Evolutionary conservation across 2,113 vertebrate genomes (phyloP).

Genomic region (Gymnogyps californianus): DNA sequence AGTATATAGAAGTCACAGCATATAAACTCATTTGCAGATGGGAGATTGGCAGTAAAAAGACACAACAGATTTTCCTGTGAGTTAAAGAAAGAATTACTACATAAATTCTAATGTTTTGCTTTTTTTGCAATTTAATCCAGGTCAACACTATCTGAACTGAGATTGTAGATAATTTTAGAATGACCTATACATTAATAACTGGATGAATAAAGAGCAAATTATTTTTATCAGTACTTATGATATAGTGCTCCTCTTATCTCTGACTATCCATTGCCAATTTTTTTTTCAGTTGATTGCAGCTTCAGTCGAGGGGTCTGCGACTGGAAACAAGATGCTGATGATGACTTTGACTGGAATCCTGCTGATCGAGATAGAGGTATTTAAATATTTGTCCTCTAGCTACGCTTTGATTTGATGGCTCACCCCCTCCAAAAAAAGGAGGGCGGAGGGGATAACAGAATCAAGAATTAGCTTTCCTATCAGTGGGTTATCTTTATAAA

Average conservation of each 20-base stretch:
- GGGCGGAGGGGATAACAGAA: background rate
- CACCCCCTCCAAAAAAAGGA: background rate
- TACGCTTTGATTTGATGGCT: background rate
- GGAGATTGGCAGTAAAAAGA: background rate
- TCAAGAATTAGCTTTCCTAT: background rate
- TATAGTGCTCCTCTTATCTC: background rate
- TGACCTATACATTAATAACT: background rate
- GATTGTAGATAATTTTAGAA: background rate
- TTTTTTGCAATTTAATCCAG: background rate
- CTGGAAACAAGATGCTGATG: constrained; percentile 89
- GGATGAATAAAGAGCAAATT: background rate
- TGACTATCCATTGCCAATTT: background rate
- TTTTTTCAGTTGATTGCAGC: constrained; percentile 86
- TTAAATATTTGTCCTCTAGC: background rate
- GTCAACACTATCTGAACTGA: background rate
- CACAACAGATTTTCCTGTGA: background rate
- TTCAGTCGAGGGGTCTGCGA: constrained; percentile 88
- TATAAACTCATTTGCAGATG: background rate
- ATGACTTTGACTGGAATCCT: constrained; percentile 92
- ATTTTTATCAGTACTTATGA: background rate
- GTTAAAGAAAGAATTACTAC: background rate
- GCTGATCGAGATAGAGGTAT: constrained; percentile 85
- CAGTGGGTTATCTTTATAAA: background rate
- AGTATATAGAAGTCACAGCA: background rate
- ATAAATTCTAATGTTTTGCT: background rate